Conservation (phyloP, 2,113 vertebrate species). For the Coracopsis vasa region DNA sequence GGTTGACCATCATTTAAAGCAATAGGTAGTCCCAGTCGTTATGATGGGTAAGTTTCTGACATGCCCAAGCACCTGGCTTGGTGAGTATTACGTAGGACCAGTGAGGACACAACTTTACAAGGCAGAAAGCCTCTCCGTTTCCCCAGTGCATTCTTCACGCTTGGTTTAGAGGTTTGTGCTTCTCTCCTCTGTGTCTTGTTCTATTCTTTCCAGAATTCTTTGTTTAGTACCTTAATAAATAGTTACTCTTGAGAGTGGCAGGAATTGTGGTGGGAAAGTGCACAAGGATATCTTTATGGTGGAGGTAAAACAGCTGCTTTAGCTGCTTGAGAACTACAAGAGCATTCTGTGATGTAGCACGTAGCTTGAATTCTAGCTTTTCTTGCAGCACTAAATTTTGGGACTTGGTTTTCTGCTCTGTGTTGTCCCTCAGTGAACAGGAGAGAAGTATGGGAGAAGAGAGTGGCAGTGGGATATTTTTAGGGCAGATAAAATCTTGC, state of each 20-base stretch:
- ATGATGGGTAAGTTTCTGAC: background rate
- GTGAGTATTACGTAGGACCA: background rate
- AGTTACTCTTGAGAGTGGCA: background rate
- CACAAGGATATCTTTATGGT: background rate
- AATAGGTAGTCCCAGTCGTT: background rate
- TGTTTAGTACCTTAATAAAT: background rate
- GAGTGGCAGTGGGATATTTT: background rate
- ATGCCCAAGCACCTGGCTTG: background rate
- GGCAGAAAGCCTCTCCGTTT: background rate
- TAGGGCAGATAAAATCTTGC: background rate
- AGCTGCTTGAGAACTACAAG: background rate
- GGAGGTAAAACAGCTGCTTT: background rate
- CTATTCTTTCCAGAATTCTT: background rate
- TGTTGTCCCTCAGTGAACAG: background rate
- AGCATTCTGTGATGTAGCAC: rapidly evolving
- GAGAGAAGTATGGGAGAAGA: background rate
- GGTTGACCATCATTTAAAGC: background rate
- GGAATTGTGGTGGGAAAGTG: background rate
- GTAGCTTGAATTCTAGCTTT: background rate
- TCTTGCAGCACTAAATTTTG: background rate
- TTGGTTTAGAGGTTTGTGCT: background rate
- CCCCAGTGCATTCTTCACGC: background rate
- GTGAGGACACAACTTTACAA: background rate
- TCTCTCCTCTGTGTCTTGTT: background rate
- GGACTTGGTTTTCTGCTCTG: background rate